A percentile compares a stretch with the other conserved stretches of the same genome.
Conservation (phyloP, 2,113 vertebrate species). For the Prunella fulvescens region DNA sequence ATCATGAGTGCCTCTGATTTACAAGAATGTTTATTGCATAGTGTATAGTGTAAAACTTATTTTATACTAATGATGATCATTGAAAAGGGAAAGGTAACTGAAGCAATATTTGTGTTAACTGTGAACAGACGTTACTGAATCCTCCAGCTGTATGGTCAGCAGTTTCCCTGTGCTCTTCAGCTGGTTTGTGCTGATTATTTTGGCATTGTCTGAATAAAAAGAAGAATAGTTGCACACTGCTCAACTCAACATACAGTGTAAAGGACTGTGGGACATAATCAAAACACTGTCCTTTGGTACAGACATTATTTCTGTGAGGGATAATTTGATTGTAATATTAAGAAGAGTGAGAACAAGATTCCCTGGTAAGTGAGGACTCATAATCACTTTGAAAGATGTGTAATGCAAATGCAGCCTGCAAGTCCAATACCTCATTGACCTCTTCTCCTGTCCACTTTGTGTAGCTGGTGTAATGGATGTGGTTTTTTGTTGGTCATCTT, state of each 20-base stretch:
- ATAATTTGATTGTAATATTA: neutral
- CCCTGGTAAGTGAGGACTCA: neutral
- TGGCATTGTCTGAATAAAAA: neutral
- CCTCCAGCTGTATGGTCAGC: neutral
- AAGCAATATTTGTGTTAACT: neutral
- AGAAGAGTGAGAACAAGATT: neutral
- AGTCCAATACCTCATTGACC: conserved; percentile 48
- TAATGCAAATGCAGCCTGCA: conserved; percentile 1
- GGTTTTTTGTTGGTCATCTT: neutral
- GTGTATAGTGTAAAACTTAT: neutral
- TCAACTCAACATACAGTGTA: neutral
- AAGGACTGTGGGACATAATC: neutral
- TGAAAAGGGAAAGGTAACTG: conserved; percentile 7
- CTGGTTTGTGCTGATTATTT: neutral
- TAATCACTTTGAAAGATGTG: neutral
- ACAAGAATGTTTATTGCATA: neutral
- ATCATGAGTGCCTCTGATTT: conserved; percentile 21
- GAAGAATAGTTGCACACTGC: neutral
- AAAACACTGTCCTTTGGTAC: neutral
- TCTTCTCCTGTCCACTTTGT: neutral
- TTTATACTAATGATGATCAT: neutral
- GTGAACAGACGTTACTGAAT: neutral
- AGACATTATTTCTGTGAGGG: neutral
- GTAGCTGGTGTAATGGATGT: neutral
- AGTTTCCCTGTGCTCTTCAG: neutral